phyloP scores from a whole-genome alignment of 2,113 vertebrate species.

The Columba livia region DNA sequence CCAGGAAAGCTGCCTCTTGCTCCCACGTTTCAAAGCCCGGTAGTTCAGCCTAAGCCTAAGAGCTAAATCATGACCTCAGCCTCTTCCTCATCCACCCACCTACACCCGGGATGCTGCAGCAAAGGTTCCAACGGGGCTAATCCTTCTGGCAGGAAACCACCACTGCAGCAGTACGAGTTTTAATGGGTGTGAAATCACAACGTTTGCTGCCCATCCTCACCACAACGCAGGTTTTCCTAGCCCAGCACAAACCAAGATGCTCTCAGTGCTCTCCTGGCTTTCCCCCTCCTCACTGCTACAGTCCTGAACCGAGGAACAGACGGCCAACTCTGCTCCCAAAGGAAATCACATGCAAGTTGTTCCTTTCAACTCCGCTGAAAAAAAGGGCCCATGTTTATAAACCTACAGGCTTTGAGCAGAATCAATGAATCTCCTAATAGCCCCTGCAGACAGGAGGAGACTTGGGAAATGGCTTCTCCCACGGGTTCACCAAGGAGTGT shows the following conservation, averaged over 20 bases:
- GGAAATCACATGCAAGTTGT: conserved; percentile 63
- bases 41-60: not conserved
- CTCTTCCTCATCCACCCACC: not conserved
- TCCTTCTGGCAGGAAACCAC: not conserved
- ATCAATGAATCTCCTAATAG: conserved; percentile 47
- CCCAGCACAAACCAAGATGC: not conserved
- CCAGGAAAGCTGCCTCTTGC: not conserved
- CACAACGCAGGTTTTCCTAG: not conserved
- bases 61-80: not conserved
- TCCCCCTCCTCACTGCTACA: not conserved
- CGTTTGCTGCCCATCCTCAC: not conserved
- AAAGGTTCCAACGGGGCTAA: not conserved
- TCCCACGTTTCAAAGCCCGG: not conserved
- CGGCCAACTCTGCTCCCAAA: conserved; percentile 18
- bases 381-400: conserved; percentile 46
- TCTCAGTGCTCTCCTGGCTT: not conserved
- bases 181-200: not conserved
- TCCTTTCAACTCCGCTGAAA: conserved; percentile 59
- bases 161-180: not conserved
- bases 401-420: conserved; percentile 24
- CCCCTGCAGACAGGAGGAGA: not conserved
- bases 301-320: not conserved
- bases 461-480: not conserved
- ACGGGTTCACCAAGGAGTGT: not conserved
- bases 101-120: not conserved